Base-by-base conservation (phyloP, 1,140 invertebrate species). In the Trichonephila clavata region DNA sequence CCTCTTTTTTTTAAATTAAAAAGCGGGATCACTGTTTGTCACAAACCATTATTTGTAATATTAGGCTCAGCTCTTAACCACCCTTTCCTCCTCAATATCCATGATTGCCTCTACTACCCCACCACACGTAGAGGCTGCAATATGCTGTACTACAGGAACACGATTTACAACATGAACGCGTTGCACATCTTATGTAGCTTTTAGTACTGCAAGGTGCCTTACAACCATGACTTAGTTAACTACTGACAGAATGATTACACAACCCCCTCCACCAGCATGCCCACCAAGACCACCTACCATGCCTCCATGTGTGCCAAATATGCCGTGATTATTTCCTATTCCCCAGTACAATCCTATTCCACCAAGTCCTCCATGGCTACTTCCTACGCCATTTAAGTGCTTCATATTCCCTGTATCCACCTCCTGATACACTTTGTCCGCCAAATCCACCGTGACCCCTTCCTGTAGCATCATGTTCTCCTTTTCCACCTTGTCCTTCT, bases 101-200 rank as follows among this genome's bases (percentile, higher is more conserved):
- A 27, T 61, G n/a, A 61, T 14, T 61, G 61, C 80, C 84, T 27
- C 84, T 68, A 32, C 65, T 71, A 10, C n/a, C n/a, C 84, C 57
- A 39, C 84, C 68, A 39, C 86, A 59, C 71, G 83, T 80, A 61
- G 63, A 7, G 24, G 87, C 92, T 20, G 84, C 81, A 60, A 87
- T 13, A 63, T 93, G 92, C 59, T 93, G 92, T 20, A 93, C 84
- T 5, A 93, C 92, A n/a, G 92, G 92, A 18, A 93, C 68, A 81
- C 87, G 92, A 39, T 93, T 87, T 20, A 93, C 84, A 18, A 93
- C 86, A 80, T 84, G 92, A 39, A 93, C 68, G 43, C 87, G 92
- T 80, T 93, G 87, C 20, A 93, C 68, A 80, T 87, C 50, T 61
- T 86, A 63, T 13, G 87, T 57, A 80, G 77, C 87, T 93, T 93